phyloP scores from a whole-genome alignment of 2,888 invertebrate genomes.

The Archips crataeganus region DNA sequence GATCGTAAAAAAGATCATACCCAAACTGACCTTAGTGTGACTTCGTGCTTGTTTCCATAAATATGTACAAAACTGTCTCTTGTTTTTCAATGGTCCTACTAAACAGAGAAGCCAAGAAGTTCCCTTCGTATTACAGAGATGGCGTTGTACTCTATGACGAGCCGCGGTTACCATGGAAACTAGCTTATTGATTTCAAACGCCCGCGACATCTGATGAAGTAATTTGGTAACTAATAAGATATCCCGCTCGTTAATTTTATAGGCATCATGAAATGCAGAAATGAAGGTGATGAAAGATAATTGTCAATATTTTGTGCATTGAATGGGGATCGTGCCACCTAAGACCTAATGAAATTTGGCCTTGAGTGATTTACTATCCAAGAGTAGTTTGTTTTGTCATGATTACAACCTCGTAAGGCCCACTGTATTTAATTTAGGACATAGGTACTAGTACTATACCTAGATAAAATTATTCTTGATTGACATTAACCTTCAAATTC shows the following conservation, averaged over 20 bases:
- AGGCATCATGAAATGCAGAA: constrained; percentile 15
- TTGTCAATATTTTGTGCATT: constrained; percentile 4
- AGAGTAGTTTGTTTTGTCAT: too few species aligned
- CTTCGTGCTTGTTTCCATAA: neutral
- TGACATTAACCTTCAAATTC: too few species aligned
- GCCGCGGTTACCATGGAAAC: constrained; percentile 14
- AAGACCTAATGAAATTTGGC: neutral
- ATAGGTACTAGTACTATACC: too few species aligned
- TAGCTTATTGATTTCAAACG: constrained; percentile 26
- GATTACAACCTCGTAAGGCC: too few species aligned
- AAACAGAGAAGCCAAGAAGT: neutral
- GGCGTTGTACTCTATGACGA: constrained; percentile 12
- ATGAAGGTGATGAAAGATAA: constrained; percentile 14
- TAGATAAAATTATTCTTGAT: too few species aligned
- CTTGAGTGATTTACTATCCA: neutral
- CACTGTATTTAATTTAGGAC: too few species aligned
- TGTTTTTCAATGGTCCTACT: neutral
- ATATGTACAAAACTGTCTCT: neutral
- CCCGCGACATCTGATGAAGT: constrained; percentile 30
- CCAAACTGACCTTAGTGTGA: neutral
- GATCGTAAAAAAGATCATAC: neutral
- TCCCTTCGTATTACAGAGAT: constrained; percentile 5
- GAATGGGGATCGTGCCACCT: neutral
- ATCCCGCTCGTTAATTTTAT: neutral
- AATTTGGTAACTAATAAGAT: constrained; percentile 4